Conservation (phyloP, 2,888 invertebrate genomes). For the Schrankia costaestrigalis region DNA sequence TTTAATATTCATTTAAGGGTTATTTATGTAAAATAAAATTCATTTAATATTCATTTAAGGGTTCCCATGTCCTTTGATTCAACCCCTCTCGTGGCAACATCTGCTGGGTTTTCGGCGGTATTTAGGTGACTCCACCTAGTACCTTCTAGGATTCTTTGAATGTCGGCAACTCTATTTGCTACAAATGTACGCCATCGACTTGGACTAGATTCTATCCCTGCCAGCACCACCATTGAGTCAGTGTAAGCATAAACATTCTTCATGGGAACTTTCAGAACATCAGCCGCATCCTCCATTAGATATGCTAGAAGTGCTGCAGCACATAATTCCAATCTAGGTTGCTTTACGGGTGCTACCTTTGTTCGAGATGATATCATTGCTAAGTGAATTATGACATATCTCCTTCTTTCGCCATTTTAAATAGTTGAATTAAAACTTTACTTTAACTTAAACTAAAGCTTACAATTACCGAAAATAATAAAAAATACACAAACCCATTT, state of each 20-base stretch:
- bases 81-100: not conserved
- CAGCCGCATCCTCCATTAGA: slow-evolving; percentile 70
- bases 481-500: too few species aligned
- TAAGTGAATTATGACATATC: slow-evolving; percentile 72
- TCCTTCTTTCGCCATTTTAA: slow-evolving; percentile 70
- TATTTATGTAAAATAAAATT: too few species aligned
- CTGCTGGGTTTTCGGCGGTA: not conserved
- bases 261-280: slow-evolving; percentile 67
- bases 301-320: slow-evolving; percentile 70
- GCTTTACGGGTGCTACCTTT: too few species aligned
- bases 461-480: too few species aligned
- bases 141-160: not conserved
- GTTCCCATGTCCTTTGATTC: not conserved
- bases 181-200: not conserved
- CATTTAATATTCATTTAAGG: too few species aligned
- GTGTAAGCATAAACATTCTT: not conserved
- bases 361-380: too few species aligned
- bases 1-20: too few species aligned
- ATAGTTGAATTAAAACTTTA: too few species aligned
- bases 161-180: not conserved
- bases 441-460: too few species aligned
- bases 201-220: too few species aligned
- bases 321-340: too few species aligned
- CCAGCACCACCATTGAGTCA: too few species aligned
- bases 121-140: not conserved